Evolutionary conservation across 37 sponge, comb jelly and placozoan genomes (phyloP).

Genomic region (Geodia barretti): DNA sequence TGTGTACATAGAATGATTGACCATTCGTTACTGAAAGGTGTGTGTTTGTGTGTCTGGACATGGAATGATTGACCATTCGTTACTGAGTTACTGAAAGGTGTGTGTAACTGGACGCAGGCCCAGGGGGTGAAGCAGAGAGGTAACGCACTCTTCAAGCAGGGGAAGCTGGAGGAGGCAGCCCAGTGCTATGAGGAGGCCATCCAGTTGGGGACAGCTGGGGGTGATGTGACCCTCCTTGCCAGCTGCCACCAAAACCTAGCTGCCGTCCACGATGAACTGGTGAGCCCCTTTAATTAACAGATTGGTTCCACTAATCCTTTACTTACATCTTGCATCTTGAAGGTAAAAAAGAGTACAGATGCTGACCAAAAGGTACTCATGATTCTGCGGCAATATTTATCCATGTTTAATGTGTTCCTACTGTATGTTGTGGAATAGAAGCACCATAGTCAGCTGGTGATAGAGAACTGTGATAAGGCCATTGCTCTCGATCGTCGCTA

Average conservation of each 20-base stretch:
- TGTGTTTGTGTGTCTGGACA: neutral
- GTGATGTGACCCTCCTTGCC: constrained; percentile 39
- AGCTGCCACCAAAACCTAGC: constrained; percentile 79
- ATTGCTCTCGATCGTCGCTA: constrained; percentile 52
- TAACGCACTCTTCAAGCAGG: constrained; percentile 63
- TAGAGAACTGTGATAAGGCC: constrained; percentile 45
- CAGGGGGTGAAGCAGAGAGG: constrained; percentile 51
- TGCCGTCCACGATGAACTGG: constrained; percentile 59
- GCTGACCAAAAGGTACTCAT: neutral
- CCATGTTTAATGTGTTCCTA: neutral
- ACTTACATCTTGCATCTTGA: neutral
- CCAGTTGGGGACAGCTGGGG: constrained; percentile 34
- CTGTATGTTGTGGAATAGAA: neutral
- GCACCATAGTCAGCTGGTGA: constrained; percentile 1
- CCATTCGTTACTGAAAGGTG: neutral
- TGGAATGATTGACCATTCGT: neutral
- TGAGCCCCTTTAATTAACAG: neutral
- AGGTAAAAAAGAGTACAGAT: constrained; percentile 9
- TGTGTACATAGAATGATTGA: neutral
- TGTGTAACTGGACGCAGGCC: constrained; percentile 44
- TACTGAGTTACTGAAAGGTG: neutral
- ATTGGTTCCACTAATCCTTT: neutral
- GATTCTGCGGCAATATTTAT: neutral
- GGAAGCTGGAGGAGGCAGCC: constrained; percentile 54
- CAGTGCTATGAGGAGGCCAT: constrained; percentile 74